phyloP scores from a whole-genome alignment of 2,888 invertebrate species.

The Sicus ferrugineus region DNA sequence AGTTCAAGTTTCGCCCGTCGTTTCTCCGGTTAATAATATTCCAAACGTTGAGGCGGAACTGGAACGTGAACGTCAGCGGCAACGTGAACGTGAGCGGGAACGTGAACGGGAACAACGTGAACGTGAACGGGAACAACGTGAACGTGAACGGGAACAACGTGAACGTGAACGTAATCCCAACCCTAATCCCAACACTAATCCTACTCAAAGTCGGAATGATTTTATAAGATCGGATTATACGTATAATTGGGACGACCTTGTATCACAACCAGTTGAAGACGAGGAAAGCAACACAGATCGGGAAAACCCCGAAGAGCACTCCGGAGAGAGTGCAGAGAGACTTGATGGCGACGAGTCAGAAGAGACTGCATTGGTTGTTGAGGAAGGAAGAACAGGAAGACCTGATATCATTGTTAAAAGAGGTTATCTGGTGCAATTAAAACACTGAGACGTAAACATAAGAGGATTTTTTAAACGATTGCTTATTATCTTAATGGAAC shows the following conservation, averaged over 20 bases:
- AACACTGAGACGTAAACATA: neutral
- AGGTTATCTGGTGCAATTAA: conserved; percentile 1
- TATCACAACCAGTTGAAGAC: too few relatives aligned
- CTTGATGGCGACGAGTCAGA: neutral
- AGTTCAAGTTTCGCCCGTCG: neutral
- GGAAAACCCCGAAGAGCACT: neutral
- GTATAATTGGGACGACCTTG: too few relatives aligned
- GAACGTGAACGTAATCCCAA: too few relatives aligned
- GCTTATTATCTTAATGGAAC: too few relatives aligned
- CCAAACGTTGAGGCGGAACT: too few relatives aligned
- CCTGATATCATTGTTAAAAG: neutral
- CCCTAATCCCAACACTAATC: neutral
- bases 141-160: too few relatives aligned
- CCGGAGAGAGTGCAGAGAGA: neutral
- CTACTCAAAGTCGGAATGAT: neutral
- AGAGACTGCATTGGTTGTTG: neutral
- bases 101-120: too few relatives aligned
- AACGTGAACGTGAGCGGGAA: too few relatives aligned
- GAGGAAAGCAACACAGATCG: neutral
- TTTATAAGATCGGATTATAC: neutral
- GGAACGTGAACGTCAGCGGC: too few relatives aligned
- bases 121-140: too few relatives aligned
- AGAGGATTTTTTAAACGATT: too few relatives aligned
- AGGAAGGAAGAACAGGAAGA: neutral
- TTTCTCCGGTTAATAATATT: neutral